Evolutionary conservation across 2,797 vertebrate species (phyloP).

Genomic region (Psittacula echo): DNA sequence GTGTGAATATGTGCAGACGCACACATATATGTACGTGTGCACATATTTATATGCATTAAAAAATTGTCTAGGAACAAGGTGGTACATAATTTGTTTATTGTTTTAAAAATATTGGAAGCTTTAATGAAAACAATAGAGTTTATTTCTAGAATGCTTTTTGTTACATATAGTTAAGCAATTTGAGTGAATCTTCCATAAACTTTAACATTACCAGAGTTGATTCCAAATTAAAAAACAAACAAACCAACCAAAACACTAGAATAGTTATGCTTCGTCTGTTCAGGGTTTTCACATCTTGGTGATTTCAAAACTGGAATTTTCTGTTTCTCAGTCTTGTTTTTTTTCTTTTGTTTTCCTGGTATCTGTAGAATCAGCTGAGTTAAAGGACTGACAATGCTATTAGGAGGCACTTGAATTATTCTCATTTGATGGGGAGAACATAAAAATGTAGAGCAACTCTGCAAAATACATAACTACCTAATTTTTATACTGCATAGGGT

Average conservation of each 20-base stretch:
- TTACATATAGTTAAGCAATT: background rate
- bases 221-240: background rate
- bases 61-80: background rate
- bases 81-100: background rate
- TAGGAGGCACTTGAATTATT: background rate
- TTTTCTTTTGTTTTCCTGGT: background rate
- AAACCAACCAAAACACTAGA: background rate
- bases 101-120: background rate
- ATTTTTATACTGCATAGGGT: background rate
- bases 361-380: conserved; percentile 14
- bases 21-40: accelerated
- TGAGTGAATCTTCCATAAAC: background rate
- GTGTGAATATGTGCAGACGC: background rate
- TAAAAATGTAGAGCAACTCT: background rate
- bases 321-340: accelerated
- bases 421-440: background rate
- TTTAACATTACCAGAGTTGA: background rate
- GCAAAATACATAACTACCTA: background rate
- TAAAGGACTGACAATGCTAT: background rate
- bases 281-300: background rate
- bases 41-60: background rate
- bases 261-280: background rate
- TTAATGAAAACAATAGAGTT: background rate
- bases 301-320: background rate
- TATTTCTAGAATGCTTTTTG: background rate